phyloP scores from a whole-genome alignment of 2,113 vertebrate genomes.

The Chamaetylas fuelleborni region DNA sequence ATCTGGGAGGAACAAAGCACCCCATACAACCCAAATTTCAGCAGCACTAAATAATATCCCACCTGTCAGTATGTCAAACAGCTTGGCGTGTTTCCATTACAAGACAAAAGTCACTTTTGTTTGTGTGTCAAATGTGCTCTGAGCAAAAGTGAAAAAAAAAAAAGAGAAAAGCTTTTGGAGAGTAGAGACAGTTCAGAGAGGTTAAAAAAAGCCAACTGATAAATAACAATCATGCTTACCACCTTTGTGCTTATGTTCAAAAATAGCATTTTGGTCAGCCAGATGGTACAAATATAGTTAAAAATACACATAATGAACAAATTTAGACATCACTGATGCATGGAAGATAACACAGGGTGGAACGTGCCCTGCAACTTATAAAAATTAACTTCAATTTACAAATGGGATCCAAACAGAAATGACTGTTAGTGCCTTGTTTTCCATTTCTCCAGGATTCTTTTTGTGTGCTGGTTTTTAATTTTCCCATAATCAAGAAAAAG shows the following conservation, averaged over 20 bases:
- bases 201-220: constrained; percentile 14
- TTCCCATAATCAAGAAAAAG: neutral
- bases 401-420: constrained; percentile 35
- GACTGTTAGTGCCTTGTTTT: neutral
- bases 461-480: neutral
- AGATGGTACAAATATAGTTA: constrained; percentile 57
- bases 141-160: neutral
- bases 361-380: constrained; percentile 34
- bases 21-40: constrained; percentile 68
- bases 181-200: constrained; percentile 8
- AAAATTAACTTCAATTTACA: constrained; percentile 12
- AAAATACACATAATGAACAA: constrained; percentile 2
- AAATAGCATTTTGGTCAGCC: constrained; percentile 49
- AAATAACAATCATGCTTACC: constrained; percentile 28
- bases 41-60: constrained; percentile 73
- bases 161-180: constrained; percentile 23
- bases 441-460: neutral
- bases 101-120: constrained; percentile 77
- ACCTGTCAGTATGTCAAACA: constrained; percentile 75
- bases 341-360: constrained; percentile 36
- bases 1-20: constrained; percentile 75
- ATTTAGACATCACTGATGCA: constrained; percentile 47
- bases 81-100: constrained; percentile 66
- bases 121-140: constrained; percentile 50
- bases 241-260: constrained; percentile 21